Conservation (phyloP, 2,888 invertebrate species). For the Coremacera marginata region DNA sequence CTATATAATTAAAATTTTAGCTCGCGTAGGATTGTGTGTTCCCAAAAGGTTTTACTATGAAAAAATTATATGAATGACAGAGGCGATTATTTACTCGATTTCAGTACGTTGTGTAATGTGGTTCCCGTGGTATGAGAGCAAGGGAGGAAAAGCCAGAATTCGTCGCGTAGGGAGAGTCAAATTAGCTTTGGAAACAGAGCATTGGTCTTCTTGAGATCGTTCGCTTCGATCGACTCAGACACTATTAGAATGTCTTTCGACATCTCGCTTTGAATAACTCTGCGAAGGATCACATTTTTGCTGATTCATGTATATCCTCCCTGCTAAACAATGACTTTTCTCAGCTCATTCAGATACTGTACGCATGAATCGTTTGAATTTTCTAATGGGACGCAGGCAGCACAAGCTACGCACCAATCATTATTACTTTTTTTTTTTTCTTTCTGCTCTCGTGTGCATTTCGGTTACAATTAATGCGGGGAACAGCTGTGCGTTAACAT, state of each 20-base stretch:
- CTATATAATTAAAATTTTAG: neutral
- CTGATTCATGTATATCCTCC: neutral
- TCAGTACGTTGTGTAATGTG: too few relatives aligned
- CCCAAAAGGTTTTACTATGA: neutral
- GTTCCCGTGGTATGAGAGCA: too few relatives aligned
- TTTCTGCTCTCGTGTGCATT: neutral
- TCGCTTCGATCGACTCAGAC: too few relatives aligned
- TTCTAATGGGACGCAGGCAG: neutral
- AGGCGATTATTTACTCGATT: neutral
- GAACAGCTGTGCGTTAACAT: conserved; percentile 28
- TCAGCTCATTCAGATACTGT: neutral
- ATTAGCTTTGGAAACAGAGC: too few relatives aligned
- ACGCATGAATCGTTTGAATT: neutral
- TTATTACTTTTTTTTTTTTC: neutral
- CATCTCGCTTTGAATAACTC: neutral
- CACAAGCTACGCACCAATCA: neutral
- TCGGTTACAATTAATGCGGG: conserved; percentile 20
- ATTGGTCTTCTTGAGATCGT: too few relatives aligned
- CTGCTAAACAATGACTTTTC: neutral
- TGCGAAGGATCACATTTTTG: neutral
- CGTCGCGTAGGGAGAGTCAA: too few relatives aligned
- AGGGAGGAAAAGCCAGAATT: too few relatives aligned
- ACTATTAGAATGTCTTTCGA: too few relatives aligned
- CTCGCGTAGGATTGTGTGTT: neutral
- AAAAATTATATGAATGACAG: neutral